These are phyloP conservation scores for Tridacna gigas DNA, from an alignment of 2,888 invertebrate genomes.

Conservation along the genomic window DNA sequence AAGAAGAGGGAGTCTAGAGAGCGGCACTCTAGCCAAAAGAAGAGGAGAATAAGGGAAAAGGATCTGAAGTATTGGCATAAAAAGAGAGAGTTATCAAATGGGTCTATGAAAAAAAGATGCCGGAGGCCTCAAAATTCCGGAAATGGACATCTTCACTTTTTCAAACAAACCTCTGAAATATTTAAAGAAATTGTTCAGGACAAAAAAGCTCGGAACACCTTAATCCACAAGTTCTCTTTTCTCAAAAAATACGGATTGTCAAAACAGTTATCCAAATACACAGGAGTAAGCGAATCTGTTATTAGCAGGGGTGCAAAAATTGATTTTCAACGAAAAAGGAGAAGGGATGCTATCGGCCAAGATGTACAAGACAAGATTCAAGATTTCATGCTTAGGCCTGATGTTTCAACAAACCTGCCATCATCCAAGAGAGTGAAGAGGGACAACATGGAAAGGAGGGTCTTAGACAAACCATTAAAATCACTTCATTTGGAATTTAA, in stretches of 20 bases:
- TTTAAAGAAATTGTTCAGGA: constrained; percentile 19
- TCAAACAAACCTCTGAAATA: neutral
- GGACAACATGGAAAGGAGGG: constrained; percentile 23
- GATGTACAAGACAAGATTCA: constrained; percentile 2
- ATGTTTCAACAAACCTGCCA: constrained; percentile 16
- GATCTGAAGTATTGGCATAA: constrained; percentile 5
- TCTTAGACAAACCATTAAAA: constrained; percentile 26
- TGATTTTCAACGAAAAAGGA: constrained; percentile 8
- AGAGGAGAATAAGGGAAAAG: constrained; percentile 6
- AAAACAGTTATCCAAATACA: constrained; percentile 10
- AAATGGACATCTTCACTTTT: neutral
- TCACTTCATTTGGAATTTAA: constrained; percentile 4
- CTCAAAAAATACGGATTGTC: constrained; percentile 4
- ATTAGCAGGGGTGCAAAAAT: constrained; percentile 8
- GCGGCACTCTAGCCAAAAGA: neutral
- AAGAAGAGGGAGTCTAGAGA: constrained; percentile 12
- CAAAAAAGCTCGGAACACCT: constrained; percentile 3
- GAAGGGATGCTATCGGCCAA: constrained; percentile 7
- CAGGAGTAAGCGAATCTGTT: constrained; percentile 8
- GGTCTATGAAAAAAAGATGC: neutral
- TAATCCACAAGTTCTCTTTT: constrained; percentile 15
- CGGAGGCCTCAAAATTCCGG: neutral
- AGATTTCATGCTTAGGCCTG: constrained; percentile 18
- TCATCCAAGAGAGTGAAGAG: constrained; percentile 13
- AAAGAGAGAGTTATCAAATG: neutral